Base-by-base conservation (phyloP, 2,113 vertebrate species). In the Corydoras sp. region DNA sequence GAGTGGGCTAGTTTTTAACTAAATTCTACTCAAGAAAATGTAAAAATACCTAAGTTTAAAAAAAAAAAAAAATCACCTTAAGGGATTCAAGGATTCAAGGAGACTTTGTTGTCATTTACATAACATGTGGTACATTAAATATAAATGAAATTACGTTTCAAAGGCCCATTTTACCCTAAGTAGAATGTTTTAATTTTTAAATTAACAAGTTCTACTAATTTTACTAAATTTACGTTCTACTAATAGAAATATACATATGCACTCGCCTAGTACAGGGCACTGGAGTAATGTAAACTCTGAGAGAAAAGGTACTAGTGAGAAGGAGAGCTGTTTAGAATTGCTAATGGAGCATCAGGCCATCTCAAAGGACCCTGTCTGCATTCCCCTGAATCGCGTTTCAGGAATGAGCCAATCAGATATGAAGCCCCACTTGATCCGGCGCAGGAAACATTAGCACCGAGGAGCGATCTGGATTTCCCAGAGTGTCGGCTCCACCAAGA, bases 361-460 rank as follows among this genome's bases (percentile, higher is more conserved):
- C 86, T 87, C 82, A 84, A 86, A 87, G 79, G 70, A 55, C 71
- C 18, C 43, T 48, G 55, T 65, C 62, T 78, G 65, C 73, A 74
- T 83, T 84, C 83, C 76, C 76, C 82, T 76, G 75, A 79, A 87
- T 86, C 81, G 77, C 30, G 74, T 82, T 88, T 82, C 87, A 81
- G 86, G 81, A 63, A 12, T 10, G 13, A 79, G 77, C 84, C 84
- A 76, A 83, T 86, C 85, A 83, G 86, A 86, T 84, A 83, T 70
- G 66, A 68, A 75, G 71, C 81, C 78, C 78, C 76, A 76, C 77
- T 80, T 68, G 79, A 78, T 78, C 77, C 69, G 53, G 70, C 63
- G 76, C 75, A 83, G 78, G 78, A 82, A 84, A 85, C 77, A 83
- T 83, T 82, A 84, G 77, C 53, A n/a, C 32, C 43, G 74, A 84